Percentiles rank a stretch among this genome's conserved stretches.
These are phyloP conservation scores for human DNA, from an alignment of 2,113 vertebrate species.

Conservation along the genomic window DNA sequence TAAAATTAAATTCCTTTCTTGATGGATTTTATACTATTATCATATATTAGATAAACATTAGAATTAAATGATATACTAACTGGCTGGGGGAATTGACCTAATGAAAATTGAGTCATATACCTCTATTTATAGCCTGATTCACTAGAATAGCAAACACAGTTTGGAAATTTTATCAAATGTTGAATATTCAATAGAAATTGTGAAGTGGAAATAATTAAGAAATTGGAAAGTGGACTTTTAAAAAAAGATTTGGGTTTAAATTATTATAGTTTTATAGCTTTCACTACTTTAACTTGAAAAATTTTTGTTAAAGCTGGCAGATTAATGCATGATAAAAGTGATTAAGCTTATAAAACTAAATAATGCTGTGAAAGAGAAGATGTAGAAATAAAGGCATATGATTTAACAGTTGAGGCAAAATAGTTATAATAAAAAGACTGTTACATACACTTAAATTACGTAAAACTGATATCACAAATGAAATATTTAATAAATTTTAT, in stretches of 20 bases:
- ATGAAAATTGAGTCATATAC: not conserved
- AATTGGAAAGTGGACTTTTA: not conserved
- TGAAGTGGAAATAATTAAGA: not conserved
- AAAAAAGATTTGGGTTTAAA: not conserved
- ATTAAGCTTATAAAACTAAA: not conserved
- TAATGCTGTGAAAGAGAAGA: not conserved
- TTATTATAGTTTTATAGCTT: not conserved
- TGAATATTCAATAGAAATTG: not conserved
- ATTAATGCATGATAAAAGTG: not conserved
- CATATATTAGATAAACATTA: not conserved
- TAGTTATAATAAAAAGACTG: not conserved
- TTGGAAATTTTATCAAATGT: not conserved
- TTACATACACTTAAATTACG: not conserved
- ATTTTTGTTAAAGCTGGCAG: not conserved
- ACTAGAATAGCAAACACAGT: not conserved
- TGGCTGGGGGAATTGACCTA: not conserved
- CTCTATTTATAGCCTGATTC: not conserved
- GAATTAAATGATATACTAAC: not conserved
- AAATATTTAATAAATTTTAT: not conserved
- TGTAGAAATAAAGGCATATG: not conserved
- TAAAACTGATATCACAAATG: not conserved
- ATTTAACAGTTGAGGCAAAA: not conserved
- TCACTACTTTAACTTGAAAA: not conserved
- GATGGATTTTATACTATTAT: not conserved
- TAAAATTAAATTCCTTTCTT: not conserved